These are phyloP conservation scores for Austrolebias charrua DNA, from an alignment of 2,797 vertebrate species.

Conservation along the genomic window DNA sequence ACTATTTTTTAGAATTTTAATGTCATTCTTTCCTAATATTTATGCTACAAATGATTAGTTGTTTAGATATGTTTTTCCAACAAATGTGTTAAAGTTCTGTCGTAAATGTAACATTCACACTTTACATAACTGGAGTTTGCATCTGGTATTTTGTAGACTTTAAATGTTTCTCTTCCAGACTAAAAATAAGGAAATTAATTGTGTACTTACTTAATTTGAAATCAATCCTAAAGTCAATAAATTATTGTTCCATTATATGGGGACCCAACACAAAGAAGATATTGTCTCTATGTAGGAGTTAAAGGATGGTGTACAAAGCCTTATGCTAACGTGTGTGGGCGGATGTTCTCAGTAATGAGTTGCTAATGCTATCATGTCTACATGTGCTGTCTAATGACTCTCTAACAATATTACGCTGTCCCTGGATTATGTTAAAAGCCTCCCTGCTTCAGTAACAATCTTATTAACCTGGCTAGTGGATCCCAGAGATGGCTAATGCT, in stretches of 20 bases:
- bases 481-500: conserved; percentile 76
- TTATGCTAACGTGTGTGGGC: conserved; percentile 49
- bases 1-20: no score
- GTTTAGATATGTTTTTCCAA: no score
- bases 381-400: conserved; percentile 70
- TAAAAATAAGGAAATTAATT: not conserved
- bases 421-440: conserved; percentile 80
- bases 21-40: no score
- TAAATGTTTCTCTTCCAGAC: not conserved
- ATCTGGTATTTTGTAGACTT: no score
- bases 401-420: conserved; percentile 76
- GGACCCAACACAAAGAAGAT: conserved; percentile 21
- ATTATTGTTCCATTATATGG: no score
- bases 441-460: conserved; percentile 78
- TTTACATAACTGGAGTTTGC: no score
- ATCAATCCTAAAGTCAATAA: no score
- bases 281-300: conserved; percentile 50
- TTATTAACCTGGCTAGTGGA: conserved; percentile 78
- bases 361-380: conserved; percentile 71
- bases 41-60: no score
- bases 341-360: conserved; percentile 70
- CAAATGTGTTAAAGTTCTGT: no score
- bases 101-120: no score
- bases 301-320: conserved; percentile 45
- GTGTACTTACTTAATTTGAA: no score